Base-by-base conservation (phyloP, 2,113 vertebrate species). In the Xiphias gladius region DNA sequence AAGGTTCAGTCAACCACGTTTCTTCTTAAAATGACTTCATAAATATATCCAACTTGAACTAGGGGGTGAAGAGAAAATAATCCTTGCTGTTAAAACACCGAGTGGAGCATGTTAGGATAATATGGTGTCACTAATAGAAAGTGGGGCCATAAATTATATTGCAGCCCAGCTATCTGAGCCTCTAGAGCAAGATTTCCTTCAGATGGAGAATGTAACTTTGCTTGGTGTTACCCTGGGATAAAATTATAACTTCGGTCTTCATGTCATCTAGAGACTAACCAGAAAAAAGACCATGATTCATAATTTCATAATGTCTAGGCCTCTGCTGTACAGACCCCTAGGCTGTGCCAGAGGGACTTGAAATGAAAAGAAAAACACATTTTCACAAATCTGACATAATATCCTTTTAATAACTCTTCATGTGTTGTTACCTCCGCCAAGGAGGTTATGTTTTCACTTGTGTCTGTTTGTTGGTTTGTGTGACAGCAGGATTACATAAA, bases 151-250 rank as follows among this genome's bases (percentile, higher is more conserved):
- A 88, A 89, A 90, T 89, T 75, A 59, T 41, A 75, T 57, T 7
- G 26, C 48, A 59, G 82, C 61, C 62, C 39, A 20, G 73, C 32
- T 54, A 57, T 59, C 28, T 59, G 35, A 86, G 75, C 20, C 48
- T 70, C 75, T 6, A 59, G 57, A 74, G 57, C 39, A 30, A 77
- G 59, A 79, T 69, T 84, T 76, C 62, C 73, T 64, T 80, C 79
- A 79, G 69, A 28, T 83, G 55, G 64, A 86, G 76, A 69, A 75
- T 37, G 16, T 20, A 80, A 84, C 80, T 85, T 82, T 28, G 35
- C 66, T 82, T 66, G 43, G 67, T 61, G 86, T 91, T 90, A 80
- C 89, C 83, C 76, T 85, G 87, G 80, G 88, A 87, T 70, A 43
- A 84, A 87, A 86, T 87, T 75, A 79, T 73, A 80, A 71, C 75